Evolutionary conservation across 2,113 vertebrate species (phyloP).

Genomic region (Himantopus leucocephalus): DNA sequence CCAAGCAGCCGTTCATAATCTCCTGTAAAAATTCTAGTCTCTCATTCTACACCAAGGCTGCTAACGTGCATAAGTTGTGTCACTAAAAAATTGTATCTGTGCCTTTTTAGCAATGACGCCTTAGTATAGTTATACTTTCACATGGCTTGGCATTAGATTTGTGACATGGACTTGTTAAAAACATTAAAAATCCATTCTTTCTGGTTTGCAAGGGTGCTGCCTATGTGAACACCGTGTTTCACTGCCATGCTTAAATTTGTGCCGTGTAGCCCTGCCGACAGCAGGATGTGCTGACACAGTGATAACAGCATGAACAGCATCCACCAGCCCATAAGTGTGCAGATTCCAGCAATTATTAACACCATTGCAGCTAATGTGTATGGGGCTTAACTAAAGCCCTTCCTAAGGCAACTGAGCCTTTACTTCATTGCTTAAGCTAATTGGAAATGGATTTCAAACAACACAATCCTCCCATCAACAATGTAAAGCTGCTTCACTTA

Average conservation of each 20-base stretch:
- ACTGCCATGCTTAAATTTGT: neutral
- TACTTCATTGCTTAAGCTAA: conserved; percentile 32
- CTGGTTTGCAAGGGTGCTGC: neutral
- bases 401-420: conserved; percentile 25
- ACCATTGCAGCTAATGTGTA: neutral
- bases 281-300: conserved; percentile 43
- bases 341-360: conserved; percentile 10
- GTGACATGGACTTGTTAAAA: neutral
- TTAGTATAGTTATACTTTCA: neutral
- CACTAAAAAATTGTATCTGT: neutral
- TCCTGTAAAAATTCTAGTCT: neutral
- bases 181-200: neutral
- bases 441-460: conserved; percentile 45
- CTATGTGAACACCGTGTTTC: neutral
- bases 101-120: neutral
- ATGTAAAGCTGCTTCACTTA: conserved; percentile 20
- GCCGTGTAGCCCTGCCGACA: neutral
- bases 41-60: neutral
- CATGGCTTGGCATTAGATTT: neutral
- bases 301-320: neutral
- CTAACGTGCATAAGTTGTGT: neutral
- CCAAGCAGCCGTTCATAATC: neutral
- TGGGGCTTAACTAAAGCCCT: conserved; percentile 8
- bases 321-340: neutral
- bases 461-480: neutral